Percentiles rank a stretch among this genome's conserved stretches.
Conservation (phyloP, 2,113 vertebrate species). For the Anguilla japonica region DNA sequence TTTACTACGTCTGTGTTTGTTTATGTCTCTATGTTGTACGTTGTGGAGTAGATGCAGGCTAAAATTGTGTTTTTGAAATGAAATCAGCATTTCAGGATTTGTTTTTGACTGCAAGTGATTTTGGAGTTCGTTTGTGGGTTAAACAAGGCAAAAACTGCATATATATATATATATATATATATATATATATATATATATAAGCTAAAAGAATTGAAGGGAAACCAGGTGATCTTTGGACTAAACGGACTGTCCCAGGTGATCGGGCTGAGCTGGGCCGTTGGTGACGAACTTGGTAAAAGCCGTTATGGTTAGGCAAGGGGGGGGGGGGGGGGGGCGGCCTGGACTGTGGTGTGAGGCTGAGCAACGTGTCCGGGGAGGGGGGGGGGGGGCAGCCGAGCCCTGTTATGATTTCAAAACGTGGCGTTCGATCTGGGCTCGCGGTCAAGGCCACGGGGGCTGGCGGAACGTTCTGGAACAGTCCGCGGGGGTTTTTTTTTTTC, state of each 20-base stretch:
- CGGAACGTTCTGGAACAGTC: background rate
- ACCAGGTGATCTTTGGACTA: background rate
- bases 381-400: background rate
- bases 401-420: conserved; percentile 9
- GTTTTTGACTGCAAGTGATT: background rate
- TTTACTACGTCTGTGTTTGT: background rate
- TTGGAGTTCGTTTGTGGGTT: background rate
- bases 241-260: background rate
- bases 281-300: background rate
- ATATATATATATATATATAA: too few species aligned
- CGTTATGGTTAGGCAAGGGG: background rate
- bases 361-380: background rate
- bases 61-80: background rate
- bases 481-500: background rate
- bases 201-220: background rate
- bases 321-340: background rate
- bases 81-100: background rate
- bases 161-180: too few species aligned
- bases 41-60: background rate
- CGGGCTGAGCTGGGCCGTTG: background rate
- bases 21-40: too few species aligned
- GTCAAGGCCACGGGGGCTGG: background rate
- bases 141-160: too few species aligned
- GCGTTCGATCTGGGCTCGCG: background rate
- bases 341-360: background rate